These are phyloP conservation scores for Cyanistes caeruleus DNA, from an alignment of 2,113 vertebrate genomes.

Conservation along the genomic window DNA sequence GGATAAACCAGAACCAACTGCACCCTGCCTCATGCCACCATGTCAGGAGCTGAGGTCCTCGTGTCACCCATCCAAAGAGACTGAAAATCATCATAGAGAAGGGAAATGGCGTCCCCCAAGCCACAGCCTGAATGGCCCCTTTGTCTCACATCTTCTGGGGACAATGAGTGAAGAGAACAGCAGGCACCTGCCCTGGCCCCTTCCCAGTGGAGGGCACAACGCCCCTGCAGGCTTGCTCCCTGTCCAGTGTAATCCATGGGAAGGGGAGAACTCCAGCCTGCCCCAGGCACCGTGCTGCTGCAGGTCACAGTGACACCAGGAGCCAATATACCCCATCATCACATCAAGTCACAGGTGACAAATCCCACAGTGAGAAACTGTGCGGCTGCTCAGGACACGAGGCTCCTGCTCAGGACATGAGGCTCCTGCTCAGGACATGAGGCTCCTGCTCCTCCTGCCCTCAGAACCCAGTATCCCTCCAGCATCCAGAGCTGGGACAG, in stretches of 20 bases:
- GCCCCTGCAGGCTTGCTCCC: neutral
- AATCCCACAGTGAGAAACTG: neutral
- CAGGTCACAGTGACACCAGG: neutral
- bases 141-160: neutral
- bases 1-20: neutral
- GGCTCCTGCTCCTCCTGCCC: neutral
- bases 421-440: neutral
- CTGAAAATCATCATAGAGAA: neutral
- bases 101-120: neutral
- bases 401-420: neutral
- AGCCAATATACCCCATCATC: rapidly evolving
- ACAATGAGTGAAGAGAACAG: neutral
- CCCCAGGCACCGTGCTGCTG: neutral
- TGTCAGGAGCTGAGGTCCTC: rapidly evolving
- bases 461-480: neutral
- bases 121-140: rapidly evolving
- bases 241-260: neutral
- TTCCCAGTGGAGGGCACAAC: neutral
- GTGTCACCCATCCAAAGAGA: neutral
- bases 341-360: neutral
- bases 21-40: rapidly evolving
- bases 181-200: rapidly evolving
- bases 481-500: neutral
- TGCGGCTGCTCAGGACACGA: neutral
- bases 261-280: neutral